Conservation (phyloP, 2,888 invertebrate genomes). For the Catocala fraxini region DNA sequence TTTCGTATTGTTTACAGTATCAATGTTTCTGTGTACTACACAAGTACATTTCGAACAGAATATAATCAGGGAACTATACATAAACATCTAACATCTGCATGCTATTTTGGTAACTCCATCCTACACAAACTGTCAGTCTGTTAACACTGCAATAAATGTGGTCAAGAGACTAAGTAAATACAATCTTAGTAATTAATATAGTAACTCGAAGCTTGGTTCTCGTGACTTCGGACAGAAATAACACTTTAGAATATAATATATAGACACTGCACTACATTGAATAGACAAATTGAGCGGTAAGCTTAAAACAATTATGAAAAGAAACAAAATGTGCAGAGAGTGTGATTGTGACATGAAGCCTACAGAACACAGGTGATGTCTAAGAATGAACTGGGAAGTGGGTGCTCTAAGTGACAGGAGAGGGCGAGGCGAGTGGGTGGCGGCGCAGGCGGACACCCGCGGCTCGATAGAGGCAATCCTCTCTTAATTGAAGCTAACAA, state of each 20-base stretch:
- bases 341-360: conserved; percentile 71
- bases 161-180: conserved; percentile 43
- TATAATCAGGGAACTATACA: conserved; percentile 43
- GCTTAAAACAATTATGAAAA: conserved; percentile 65
- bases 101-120: conserved; percentile 56
- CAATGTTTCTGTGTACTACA: conserved; percentile 19
- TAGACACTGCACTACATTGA: conserved; percentile 74
- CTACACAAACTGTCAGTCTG: conserved; percentile 48
- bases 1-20: conserved; percentile 20
- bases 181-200: conserved; percentile 37
- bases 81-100: conserved; percentile 74
- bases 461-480: conserved; percentile 80
- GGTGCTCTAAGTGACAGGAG: conserved; percentile 69
- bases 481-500: conserved; percentile 76
- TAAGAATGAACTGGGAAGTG: conserved; percentile 69
- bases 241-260: conserved; percentile 51
- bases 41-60: conserved; percentile 27
- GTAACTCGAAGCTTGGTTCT: conserved; percentile 59
- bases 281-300: conserved; percentile 73
- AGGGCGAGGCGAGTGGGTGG: conserved; percentile 72
- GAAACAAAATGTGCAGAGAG: conserved; percentile 70
- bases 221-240: conserved; percentile 56
- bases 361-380: conserved; percentile 67
- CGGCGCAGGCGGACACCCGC: conserved; percentile 85
- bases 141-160: conserved; percentile 49